These are phyloP conservation scores for Antheraea pernyi DNA, from an alignment of 1,140 invertebrate species.

Conservation along the genomic window DNA sequence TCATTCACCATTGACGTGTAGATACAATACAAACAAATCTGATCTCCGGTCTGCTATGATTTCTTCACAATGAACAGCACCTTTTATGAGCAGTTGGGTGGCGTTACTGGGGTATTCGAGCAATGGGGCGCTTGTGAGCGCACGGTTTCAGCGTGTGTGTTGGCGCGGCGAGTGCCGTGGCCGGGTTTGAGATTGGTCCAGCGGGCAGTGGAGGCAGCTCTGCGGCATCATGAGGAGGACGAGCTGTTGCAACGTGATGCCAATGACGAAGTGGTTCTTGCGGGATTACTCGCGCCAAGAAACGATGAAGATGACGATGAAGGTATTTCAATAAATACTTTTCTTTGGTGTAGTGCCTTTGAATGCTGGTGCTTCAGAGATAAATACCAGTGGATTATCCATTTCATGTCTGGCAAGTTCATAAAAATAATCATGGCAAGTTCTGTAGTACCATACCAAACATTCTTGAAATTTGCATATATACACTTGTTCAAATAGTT, in stretches of 20 bases:
- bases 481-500: too few relatives aligned
- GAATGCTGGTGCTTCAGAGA: too few relatives aligned
- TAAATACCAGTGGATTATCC: too few relatives aligned
- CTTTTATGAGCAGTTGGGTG: constrained; percentile 93
- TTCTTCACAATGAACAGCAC: constrained; percentile 67
- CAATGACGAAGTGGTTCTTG: constrained; percentile 81
- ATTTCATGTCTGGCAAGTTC: too few relatives aligned
- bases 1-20: constrained; percentile 69
- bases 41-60: constrained; percentile 60
- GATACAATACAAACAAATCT: constrained; percentile 73
- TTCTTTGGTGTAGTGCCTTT: too few relatives aligned
- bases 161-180: constrained; percentile 90
- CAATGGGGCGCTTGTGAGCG: constrained; percentile 95
- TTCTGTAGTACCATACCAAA: too few relatives aligned
- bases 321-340: constrained; percentile 32
- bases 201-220: constrained; percentile 78
- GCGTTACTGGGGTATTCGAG: constrained; percentile 90
- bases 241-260: constrained; percentile 84
- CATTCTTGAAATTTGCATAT: too few relatives aligned
- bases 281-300: constrained; percentile 45
- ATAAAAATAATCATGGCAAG: too few relatives aligned
- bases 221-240: constrained; percentile 68
- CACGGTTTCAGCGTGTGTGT: constrained; percentile 92
- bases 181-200: constrained; percentile 85
- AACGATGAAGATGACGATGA: constrained; percentile 61